Conservation (phyloP, 2,888 invertebrate genomes). For the Erebia epiphron region DNA sequence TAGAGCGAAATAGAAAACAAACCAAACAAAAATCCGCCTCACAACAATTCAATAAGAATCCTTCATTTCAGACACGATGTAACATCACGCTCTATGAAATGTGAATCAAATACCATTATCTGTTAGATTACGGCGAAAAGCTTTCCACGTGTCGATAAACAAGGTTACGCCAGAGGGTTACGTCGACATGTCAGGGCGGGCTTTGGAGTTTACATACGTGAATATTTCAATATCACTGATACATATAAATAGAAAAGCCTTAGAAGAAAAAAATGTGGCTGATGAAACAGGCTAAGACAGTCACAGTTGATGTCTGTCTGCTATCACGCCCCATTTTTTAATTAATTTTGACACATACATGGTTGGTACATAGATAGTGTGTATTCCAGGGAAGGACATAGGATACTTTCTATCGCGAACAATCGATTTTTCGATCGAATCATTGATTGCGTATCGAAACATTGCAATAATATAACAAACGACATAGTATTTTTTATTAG, state of each 20-base stretch:
- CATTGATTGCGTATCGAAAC: no score
- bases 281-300: background rate
- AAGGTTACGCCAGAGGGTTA: conserved; percentile 10
- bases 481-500: no score
- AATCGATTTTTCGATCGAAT: no score
- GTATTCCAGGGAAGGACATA: no score
- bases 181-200: background rate
- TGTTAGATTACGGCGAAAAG: conserved; percentile 11
- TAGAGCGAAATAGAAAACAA: background rate
- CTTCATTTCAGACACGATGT: background rate
- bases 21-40: conserved; percentile 1
- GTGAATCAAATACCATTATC: conserved; percentile 1
- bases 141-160: conserved; percentile 11
- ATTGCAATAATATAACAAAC: no score
- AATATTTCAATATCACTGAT: conserved; percentile 9
- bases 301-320: background rate
- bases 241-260: background rate
- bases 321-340: no score
- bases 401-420: no score
- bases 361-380: no score
- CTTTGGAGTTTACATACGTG: background rate
- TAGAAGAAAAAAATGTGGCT: background rate
- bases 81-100: conserved; percentile 6
- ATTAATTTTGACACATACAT: no score
- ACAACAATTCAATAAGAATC: conserved; percentile 5